These are phyloP conservation scores for Climacteris rufus DNA, from an alignment of 2,113 vertebrate genomes.

Conservation along the genomic window DNA sequence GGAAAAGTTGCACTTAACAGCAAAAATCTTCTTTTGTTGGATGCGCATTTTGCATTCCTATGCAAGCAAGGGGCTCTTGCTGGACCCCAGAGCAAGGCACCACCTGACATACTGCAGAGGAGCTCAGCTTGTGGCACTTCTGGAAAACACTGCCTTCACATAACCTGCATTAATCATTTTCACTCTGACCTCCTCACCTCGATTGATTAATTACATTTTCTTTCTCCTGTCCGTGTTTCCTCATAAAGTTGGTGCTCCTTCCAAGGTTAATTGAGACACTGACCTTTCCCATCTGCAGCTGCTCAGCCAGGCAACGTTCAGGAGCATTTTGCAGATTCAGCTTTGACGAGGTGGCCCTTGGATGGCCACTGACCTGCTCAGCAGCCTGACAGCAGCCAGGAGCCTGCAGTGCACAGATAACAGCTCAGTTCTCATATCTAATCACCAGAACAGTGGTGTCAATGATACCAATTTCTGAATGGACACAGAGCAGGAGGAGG, in stretches of 20 bases:
- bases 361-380: conserved; percentile 1
- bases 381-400: background rate
- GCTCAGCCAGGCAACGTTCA: background rate
- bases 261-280: conserved; percentile 75
- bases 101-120: background rate
- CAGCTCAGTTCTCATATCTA: background rate
- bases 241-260: conserved; percentile 54
- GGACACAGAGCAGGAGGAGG: background rate
- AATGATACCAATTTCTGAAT: background rate
- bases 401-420: background rate
- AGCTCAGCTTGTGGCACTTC: conserved; percentile 48
- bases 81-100: background rate
- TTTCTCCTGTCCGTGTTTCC: conserved; percentile 38
- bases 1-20: background rate
- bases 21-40: background rate
- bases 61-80: background rate
- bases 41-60: background rate
- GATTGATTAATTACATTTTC: conserved; percentile 64
- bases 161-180: conserved; percentile 68
- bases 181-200: conserved; percentile 50
- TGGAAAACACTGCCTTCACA: conserved; percentile 35
- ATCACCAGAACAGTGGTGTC: background rate
- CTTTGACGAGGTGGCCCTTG: conserved; percentile 31
- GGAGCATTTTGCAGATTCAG: conserved; percentile 59
- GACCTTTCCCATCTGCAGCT: conserved; percentile 59